A percentile compares a stretch with the other conserved stretches of the same genome.
phyloP scores from a whole-genome alignment of 2,113 vertebrate genomes.

The Salminus brasiliensis region DNA sequence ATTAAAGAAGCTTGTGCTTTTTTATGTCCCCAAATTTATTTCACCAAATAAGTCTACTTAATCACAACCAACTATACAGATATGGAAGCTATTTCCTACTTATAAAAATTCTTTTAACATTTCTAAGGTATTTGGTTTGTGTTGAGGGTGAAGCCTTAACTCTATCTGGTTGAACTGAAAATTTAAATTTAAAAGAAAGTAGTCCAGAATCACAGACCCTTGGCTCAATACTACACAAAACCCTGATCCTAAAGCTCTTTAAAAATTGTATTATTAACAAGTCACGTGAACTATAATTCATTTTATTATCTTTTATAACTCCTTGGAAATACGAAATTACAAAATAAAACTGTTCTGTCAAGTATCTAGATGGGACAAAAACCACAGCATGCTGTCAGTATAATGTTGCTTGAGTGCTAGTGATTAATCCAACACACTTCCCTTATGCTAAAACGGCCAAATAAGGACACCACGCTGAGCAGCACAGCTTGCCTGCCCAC shows the following conservation, averaged over 20 bases:
- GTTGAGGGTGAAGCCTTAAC: no score
- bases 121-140: no score
- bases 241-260: neutral
- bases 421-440: constrained; percentile 2
- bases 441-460: neutral
- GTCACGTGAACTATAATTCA: no score
- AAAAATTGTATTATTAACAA: no score
- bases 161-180: no score
- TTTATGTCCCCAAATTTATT: neutral
- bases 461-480: neutral
- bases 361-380: neutral
- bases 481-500: neutral
- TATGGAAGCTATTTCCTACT: no score
- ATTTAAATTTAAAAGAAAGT: no score
- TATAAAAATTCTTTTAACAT: neutral
- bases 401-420: neutral
- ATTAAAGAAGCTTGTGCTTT: no score
- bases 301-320: no score
- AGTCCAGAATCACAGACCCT: no score
- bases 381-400: neutral
- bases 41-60: no score
- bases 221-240: neutral
- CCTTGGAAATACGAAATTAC: neutral
- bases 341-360: neutral
- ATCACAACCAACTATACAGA: no score